These are phyloP conservation scores for Passer montanus DNA, from an alignment of 2,113 vertebrate genomes.

Conservation along the genomic window DNA sequence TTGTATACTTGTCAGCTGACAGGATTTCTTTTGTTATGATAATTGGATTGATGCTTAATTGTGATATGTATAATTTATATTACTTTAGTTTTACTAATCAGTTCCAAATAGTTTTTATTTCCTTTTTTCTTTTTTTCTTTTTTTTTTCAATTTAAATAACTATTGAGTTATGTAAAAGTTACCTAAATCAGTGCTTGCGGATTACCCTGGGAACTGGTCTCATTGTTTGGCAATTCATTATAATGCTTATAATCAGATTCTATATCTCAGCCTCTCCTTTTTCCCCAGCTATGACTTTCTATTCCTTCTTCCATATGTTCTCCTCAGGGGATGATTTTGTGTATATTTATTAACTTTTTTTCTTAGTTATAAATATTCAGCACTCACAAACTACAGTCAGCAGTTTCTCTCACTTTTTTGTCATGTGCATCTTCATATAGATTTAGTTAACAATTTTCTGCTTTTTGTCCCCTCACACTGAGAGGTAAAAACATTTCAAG, in stretches of 20 bases:
- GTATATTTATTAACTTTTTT: background rate
- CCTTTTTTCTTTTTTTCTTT: background rate
- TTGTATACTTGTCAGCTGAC: background rate
- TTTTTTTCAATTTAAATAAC: background rate
- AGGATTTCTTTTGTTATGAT: background rate
- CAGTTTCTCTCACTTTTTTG: background rate
- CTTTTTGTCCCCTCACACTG: background rate
- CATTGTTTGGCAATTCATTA: background rate
- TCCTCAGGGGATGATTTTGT: background rate
- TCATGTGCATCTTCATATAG: background rate
- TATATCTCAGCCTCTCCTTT: background rate
- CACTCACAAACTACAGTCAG: background rate
- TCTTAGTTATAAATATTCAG: background rate
- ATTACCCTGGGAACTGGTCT: background rate
- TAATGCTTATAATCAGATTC: background rate
- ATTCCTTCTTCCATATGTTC: background rate
- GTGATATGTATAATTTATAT: background rate
- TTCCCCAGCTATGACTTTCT: background rate
- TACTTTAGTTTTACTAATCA: background rate
- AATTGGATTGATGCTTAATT: background rate
- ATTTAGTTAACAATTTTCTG: background rate
- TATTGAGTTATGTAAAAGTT: background rate
- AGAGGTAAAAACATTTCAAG: background rate
- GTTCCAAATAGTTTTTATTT: background rate
- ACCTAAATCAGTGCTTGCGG: background rate